Evolutionary conservation across 2,888 invertebrate genomes (phyloP).

Genomic region (Ochropleura plecta): DNA sequence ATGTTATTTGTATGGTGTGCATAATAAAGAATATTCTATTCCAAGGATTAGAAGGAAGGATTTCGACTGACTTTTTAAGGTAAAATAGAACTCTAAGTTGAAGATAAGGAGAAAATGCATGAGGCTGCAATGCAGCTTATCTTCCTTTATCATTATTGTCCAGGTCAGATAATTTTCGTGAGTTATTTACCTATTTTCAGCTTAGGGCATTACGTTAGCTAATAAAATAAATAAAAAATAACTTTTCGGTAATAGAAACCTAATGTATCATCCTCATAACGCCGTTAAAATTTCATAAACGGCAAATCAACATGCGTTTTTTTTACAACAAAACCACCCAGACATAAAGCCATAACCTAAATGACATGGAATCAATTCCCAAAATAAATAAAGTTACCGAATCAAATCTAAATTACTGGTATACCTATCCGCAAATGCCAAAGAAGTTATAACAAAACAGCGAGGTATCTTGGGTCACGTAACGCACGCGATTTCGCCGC

Average conservation of each 20-base stretch:
- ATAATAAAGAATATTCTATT: no score
- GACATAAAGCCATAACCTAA: slow-evolving; percentile 8
- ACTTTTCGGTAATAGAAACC: not conserved
- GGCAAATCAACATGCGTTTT: not conserved
- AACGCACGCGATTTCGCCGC: slow-evolving; percentile 68
- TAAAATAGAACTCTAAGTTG: not conserved
- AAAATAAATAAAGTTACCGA: slow-evolving; percentile 29
- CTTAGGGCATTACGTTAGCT: no score
- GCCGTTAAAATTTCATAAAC: not conserved
- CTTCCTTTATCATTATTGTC: not conserved
- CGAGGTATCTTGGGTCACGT: slow-evolving; percentile 64
- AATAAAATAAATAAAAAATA: no score
- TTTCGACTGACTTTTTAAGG: not conserved
- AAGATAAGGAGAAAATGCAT: no score
- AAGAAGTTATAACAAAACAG: slow-evolving; percentile 48
- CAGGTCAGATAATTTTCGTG: not conserved
- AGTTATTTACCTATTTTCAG: not conserved
- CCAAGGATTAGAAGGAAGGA: no score
- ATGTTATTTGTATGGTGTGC: no score
- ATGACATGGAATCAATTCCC: slow-evolving; percentile 5
- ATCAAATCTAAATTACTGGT: slow-evolving; percentile 42
- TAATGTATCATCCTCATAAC: not conserved
- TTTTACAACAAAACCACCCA: not conserved
- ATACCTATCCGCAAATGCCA: slow-evolving; percentile 27
- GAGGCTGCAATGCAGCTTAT: not conserved